Conservation (phyloP, 2,888 invertebrate species). For the Clanis bilineata region DNA sequence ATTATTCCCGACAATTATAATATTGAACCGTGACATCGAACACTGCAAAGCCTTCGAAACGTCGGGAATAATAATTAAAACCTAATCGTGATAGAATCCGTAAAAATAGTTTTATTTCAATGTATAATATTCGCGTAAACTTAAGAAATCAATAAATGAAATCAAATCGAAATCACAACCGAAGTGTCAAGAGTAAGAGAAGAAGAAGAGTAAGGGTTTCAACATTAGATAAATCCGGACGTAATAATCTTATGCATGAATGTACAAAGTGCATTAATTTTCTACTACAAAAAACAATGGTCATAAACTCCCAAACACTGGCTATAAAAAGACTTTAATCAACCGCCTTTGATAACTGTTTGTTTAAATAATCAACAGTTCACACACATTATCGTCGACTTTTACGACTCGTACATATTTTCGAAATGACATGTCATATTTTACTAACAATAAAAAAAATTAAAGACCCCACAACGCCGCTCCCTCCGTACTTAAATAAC, state of each 20-base stretch:
- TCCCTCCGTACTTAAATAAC: conserved; percentile 2
- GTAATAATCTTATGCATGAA: not conserved
- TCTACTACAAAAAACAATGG: not conserved
- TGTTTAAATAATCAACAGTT: not conserved
- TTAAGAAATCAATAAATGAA: too few species aligned
- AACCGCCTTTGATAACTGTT: not conserved
- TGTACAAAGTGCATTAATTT: not conserved
- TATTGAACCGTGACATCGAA: too few species aligned
- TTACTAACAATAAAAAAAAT: not conserved
- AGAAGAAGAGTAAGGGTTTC: too few species aligned
- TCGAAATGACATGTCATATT: not conserved
- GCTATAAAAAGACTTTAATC: not conserved
- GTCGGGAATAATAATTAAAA: too few species aligned
- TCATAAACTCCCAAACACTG: not conserved
- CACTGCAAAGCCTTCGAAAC: too few species aligned
- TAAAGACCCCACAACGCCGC: not conserved
- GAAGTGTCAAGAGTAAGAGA: too few species aligned
- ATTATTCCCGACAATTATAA: too few species aligned
- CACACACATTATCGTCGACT: not conserved
- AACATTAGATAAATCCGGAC: too few species aligned
- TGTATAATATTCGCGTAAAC: too few species aligned
- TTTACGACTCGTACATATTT: conserved; percentile 5
- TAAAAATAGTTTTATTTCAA: too few species aligned
- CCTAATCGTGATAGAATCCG: too few species aligned
- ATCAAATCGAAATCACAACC: too few species aligned